Conservation (phyloP, 2,113 vertebrate species). For the Tragelaphus scriptus region DNA sequence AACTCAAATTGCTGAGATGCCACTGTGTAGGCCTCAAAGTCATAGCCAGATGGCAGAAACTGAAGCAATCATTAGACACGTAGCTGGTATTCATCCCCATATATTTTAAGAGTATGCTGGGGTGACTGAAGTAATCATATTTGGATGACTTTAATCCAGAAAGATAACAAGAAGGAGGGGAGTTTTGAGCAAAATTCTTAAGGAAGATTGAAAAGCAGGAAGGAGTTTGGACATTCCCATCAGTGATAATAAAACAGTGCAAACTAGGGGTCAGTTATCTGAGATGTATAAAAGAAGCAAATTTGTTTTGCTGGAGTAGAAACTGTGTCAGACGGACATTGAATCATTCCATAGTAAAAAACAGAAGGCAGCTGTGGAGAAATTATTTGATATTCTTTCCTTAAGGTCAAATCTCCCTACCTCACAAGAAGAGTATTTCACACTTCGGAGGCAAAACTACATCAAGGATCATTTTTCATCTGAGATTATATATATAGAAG, state of each 20-base stretch:
- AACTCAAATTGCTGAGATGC: not conserved
- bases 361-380: not conserved
- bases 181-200: not conserved
- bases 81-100: not conserved
- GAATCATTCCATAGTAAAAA: not conserved
- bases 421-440: not conserved
- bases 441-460: not conserved
- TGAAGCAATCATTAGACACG: not conserved
- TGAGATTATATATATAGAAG: conserved; percentile 9
- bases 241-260: not conserved
- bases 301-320: conserved; percentile 17
- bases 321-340: not conserved
- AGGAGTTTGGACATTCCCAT: not conserved
- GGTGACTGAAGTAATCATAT: not conserved
- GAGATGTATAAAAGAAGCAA: not conserved
- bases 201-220: not conserved
- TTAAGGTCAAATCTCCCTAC: not conserved
- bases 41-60: not conserved
- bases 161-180: not conserved
- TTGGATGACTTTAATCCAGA: not conserved
- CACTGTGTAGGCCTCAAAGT: not conserved
- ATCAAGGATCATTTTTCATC: not conserved
- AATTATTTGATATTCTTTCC: not conserved
- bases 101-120: not conserved
- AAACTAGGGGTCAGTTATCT: not conserved